phyloP scores from a whole-genome alignment of 2,888 invertebrate species.

The Byasa hedistus region DNA sequence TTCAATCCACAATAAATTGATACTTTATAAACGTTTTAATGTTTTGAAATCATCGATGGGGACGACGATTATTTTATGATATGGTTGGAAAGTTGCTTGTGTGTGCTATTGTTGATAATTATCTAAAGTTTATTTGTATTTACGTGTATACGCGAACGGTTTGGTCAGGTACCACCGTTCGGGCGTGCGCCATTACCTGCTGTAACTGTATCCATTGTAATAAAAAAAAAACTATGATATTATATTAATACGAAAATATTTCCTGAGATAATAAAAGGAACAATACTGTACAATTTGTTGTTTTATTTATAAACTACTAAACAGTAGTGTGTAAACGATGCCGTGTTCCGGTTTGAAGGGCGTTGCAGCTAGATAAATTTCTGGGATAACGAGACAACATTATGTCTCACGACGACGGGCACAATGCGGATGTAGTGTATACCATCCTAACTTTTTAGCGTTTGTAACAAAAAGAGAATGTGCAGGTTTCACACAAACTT shows the following conservation, averaged over 20 bases:
- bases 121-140: constrained; percentile 32
- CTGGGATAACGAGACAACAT: too few species aligned
- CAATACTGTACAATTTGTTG: constrained; percentile 56
- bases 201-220: constrained; percentile 70
- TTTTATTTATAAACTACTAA: constrained; percentile 47
- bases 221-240: constrained; percentile 63
- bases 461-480: too few species aligned
- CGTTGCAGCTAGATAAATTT: too few species aligned
- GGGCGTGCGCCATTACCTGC: constrained; percentile 71
- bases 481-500: too few species aligned
- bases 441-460: too few species aligned
- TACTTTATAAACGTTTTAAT: background rate
- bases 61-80: background rate
- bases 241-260: constrained; percentile 75
- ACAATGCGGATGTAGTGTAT: too few species aligned
- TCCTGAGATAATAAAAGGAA: constrained; percentile 75
- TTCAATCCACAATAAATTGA: constrained; percentile 32
- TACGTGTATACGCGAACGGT: constrained; percentile 34
- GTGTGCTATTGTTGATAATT: constrained; percentile 32
- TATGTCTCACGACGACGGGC: too few species aligned
- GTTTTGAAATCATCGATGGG: background rate
- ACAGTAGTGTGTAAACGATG: too few species aligned
- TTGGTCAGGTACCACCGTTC: constrained; percentile 50
- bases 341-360: too few species aligned
- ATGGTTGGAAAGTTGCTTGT: constrained; percentile 34